Evolutionary conservation across 2,113 vertebrate genomes (phyloP), one percentile per base, ranked within the genome.

Genomic region (Clarias gariepinus): DNA sequence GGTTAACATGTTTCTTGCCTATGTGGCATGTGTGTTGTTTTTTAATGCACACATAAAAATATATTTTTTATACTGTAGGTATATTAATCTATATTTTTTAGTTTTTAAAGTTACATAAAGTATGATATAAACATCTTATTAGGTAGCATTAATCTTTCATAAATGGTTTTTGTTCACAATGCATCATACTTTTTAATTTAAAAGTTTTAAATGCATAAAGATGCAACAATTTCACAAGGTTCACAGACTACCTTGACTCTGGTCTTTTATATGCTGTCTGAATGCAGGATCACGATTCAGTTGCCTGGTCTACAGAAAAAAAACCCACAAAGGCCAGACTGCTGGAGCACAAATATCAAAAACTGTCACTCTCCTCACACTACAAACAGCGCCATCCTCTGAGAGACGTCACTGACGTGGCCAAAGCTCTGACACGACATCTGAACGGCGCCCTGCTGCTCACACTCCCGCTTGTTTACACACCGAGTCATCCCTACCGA

Each of bases 281-380:
- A 85, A 88, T 64, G 77, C 77, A 82, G 61, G 66, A 41, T 55
- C 78, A 60, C 64, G 63, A 41, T n/a, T 47, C 15, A 57, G 25
- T 47, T 55, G 60, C 13, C 36, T 86, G 18, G 15, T 58, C 28
- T 77, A 28, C 2, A 86, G 55, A 47, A 81, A 81, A 60, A 41
- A 47, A 47, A 36, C 33, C 47, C 47, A 63, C 84, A 81, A 69
- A 83, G 58, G 28, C 30, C 63, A 83, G 85, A 19, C 63, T 86
- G 55, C 73, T 82, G 30, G 47, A 25, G 69, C 52, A 84, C 52
- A 76, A 73, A 82, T 57, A 85, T 74, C 82, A 68, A 80, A 83
- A 58, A 84, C 53, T 30, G 30, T 71, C 60, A 21, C 36, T 79
- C 73, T 69, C 80, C 36, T 77, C 71, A 60, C 61, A 83, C 60